phyloP scores from a whole-genome alignment of 2,113 vertebrate genomes.

The Plecturocebus donacophilus region DNA sequence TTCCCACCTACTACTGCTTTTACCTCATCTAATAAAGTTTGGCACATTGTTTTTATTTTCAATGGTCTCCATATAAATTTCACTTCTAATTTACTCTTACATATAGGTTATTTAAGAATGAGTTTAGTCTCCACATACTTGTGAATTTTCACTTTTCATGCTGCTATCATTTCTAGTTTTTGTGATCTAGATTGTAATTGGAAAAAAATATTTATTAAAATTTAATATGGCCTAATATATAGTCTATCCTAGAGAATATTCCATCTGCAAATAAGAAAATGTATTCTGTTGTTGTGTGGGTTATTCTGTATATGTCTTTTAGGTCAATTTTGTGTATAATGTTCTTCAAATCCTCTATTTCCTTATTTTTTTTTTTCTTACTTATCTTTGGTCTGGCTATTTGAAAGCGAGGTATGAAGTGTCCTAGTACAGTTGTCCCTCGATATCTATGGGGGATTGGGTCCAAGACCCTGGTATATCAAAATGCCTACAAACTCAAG shows the following conservation, averaged over 20 bases:
- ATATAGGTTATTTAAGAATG: neutral
- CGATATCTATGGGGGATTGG: neutral
- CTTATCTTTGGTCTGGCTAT: neutral
- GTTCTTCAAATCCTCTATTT: neutral
- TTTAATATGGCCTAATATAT: no score
- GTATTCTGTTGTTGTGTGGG: neutral
- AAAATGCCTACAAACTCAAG: no score
- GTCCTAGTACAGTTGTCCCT: neutral
- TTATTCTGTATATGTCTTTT: neutral
- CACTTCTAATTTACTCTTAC: neutral
- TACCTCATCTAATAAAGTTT: neutral
- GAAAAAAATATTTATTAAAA: neutral
- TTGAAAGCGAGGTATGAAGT: neutral
- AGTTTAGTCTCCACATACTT: neutral
- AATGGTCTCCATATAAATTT: neutral
- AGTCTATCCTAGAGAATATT: neutral
- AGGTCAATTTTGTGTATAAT: neutral
- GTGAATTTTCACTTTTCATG: neutral
- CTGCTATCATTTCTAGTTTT: neutral
- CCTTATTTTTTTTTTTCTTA: neutral
- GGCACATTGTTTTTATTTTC: neutral
- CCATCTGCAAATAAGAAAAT: neutral
- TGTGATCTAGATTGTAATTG: neutral
- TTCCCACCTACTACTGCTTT: neutral
- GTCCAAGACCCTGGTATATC: neutral